phyloP scores from a whole-genome alignment of 2,113 vertebrate genomes.

The Chloroceryle aenea region DNA sequence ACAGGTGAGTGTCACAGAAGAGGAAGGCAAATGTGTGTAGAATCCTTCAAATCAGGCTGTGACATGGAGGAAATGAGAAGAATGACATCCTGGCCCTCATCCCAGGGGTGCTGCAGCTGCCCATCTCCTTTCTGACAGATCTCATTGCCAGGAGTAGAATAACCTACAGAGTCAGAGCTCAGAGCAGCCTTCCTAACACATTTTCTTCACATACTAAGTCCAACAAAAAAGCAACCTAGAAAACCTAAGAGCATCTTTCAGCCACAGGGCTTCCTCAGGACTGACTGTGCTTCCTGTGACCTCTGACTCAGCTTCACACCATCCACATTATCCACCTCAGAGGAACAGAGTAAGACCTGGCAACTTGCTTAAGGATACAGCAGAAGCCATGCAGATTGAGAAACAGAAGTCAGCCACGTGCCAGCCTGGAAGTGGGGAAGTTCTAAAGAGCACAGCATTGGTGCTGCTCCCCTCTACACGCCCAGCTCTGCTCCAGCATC shows the following conservation, averaged over 20 bases:
- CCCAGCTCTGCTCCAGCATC: background rate
- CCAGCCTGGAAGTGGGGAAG: background rate
- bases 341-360: background rate
- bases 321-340: background rate
- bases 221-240: background rate
- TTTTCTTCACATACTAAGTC: background rate
- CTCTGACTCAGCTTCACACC: constrained; percentile 1
- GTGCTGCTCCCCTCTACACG: background rate
- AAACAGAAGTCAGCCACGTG: background rate
- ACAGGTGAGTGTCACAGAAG: background rate
- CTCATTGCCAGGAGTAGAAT: background rate
- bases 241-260: background rate
- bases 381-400: background rate
- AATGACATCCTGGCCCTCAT: background rate
- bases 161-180: background rate
- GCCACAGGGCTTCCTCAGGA: background rate
- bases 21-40: background rate
- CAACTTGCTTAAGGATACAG: background rate
- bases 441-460: background rate
- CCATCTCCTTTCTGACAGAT: background rate
- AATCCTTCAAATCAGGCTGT: background rate
- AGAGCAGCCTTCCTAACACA: background rate
- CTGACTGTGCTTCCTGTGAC: background rate
- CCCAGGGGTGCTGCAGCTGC: background rate
- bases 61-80: background rate